Evolutionary conservation across 2,797 vertebrate species (phyloP), one percentile per base, ranked within the genome.

Genomic region (Rachycentron canadum): DNA sequence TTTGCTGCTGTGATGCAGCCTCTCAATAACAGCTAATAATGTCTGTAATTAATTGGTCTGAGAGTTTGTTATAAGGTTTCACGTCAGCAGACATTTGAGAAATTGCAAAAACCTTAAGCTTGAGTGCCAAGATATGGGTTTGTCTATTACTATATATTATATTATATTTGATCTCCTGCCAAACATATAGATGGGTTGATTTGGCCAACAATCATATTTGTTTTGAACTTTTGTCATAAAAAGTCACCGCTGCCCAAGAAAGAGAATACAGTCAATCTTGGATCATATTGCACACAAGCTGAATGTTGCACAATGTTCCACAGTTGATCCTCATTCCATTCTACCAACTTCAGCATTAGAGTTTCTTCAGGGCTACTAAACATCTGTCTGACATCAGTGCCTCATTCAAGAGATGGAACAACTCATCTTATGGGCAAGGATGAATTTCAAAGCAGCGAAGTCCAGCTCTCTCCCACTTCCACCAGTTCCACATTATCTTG

Each of bases 11-110:
- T 19, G 64, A 69, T 67, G 55, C 73, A 64, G 69, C 62, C 59
- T 82, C 78, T 78, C 76, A 43, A 73, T 82, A 80, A 69, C 32
- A 52, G 68, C 69, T 59, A 61, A 82, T 64, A 70, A 76, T 0
- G 0, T 3, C 49, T 56, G 67, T 23, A 73, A 83, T 83, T 80
- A 65, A 3, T 58, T 8, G 69, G 63, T 64, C 73, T 85, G 41
- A 53, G 23, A 43, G 38, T 59, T 6, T 74, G 52, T 73, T 23
- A 9, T 59, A 2, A 17, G 17, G 55, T 62, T 43, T 81, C 43
- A 26, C 71, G 41, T 76, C 72, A 63, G 79, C 28, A 40, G 76
- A 67, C 58, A 12, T 23, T 11, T 30, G 69, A 75, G 53, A 43
- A 52, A 61, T 8, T 14, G n/a, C 1, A 23, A 26, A 52, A 38